These are phyloP conservation scores for Tonatia bakeri DNA, from an alignment of 2,113 vertebrate species.

Conservation along the genomic window DNA sequence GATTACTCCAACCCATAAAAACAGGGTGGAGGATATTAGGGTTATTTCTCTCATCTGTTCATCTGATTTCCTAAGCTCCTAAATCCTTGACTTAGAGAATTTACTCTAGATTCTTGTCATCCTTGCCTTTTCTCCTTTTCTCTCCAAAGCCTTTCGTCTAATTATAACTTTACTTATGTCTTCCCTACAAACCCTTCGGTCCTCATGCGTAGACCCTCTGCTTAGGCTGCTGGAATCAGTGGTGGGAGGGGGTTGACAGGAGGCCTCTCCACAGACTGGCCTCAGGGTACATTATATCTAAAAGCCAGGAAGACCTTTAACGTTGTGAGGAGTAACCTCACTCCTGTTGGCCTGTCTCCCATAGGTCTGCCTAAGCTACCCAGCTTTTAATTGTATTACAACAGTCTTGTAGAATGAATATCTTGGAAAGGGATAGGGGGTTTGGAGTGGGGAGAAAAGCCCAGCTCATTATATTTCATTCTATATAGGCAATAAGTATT, in stretches of 20 bases:
- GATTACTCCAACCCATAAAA: neutral
- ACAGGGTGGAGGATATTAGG: neutral
- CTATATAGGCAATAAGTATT: neutral
- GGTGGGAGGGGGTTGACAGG: neutral
- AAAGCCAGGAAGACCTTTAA: neutral
- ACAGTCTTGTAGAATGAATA: neutral
- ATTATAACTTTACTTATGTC: neutral
- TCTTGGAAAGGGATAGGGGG: neutral
- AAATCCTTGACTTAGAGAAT: neutral
- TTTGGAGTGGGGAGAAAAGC: neutral
- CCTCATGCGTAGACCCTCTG: neutral
- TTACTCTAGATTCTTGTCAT: neutral
- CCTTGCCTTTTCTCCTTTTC: neutral
- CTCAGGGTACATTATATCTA: neutral
- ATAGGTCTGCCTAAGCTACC: neutral
- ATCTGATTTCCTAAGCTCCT: neutral
- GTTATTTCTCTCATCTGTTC: neutral
- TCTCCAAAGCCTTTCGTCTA: neutral
- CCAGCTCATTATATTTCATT: neutral
- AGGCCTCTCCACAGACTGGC: neutral
- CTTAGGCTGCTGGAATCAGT: neutral
- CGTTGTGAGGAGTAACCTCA: neutral
- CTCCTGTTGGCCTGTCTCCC: neutral
- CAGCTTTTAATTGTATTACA: neutral
- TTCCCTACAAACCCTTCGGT: neutral